These are phyloP conservation scores for Acrocera orbiculus DNA, from an alignment of 2,888 invertebrate genomes.

Conservation along the genomic window DNA sequence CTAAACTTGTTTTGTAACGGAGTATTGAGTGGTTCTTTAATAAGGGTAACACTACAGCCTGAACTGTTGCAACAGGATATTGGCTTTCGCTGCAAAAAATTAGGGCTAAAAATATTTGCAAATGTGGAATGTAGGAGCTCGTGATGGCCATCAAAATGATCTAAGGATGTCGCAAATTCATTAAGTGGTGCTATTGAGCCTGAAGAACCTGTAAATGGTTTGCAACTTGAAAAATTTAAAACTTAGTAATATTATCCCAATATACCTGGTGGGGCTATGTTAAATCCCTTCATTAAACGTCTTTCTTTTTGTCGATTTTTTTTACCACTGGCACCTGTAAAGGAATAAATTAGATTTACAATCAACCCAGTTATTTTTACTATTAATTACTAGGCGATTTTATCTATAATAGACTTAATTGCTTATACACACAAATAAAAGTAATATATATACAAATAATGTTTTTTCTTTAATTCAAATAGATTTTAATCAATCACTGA, in stretches of 20 bases:
- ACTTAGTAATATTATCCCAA: too few relatives aligned
- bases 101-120: constrained; percentile 42
- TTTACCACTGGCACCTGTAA: constrained; percentile 68
- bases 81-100: constrained; percentile 25
- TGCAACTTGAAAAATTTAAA: too few relatives aligned
- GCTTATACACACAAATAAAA: too few relatives aligned
- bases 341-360: too few relatives aligned
- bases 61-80: constrained; percentile 17
- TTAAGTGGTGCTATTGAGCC: constrained; percentile 54
- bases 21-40: constrained; percentile 13
- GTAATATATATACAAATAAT: too few relatives aligned
- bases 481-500: too few relatives aligned
- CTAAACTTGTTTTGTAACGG: constrained; percentile 23
- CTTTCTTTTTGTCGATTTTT: constrained; percentile 87
- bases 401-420: too few relatives aligned
- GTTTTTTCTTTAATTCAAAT: too few relatives aligned
- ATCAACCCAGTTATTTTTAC: too few relatives aligned
- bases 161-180: constrained; percentile 58
- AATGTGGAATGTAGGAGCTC: constrained; percentile 51
- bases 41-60: constrained; percentile 6
- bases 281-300: constrained; percentile 85
- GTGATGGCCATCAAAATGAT: constrained; percentile 37
- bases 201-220: too few relatives aligned
- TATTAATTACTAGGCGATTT: too few relatives aligned
- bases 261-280: constrained; percentile 66